Evolutionary conservation across 2,797 vertebrate species (phyloP).

Genomic region (Pipistrellus pipistrellus): DNA sequence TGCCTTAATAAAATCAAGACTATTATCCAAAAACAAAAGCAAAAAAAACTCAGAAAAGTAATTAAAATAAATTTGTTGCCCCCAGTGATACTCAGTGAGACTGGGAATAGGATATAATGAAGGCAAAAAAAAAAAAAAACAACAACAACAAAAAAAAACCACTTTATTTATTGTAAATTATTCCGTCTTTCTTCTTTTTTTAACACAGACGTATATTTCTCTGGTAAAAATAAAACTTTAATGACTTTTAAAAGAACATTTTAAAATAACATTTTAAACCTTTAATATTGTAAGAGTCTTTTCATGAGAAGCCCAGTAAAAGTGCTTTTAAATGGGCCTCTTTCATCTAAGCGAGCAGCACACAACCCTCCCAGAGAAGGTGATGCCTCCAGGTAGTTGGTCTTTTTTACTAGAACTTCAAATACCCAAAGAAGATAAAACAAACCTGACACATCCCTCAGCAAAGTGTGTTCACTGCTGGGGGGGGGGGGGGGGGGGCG

Average conservation of each 20-base stretch:
- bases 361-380: slow-evolving; percentile 41
- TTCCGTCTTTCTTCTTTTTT: neutral
- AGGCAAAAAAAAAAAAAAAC: neutral
- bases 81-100: neutral
- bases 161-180: slow-evolving; percentile 23
- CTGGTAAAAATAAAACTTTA: slow-evolving; percentile 63
- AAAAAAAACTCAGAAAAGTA: neutral
- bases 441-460: slow-evolving; percentile 61
- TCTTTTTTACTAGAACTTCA: slow-evolving; percentile 75
- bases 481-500: neutral
- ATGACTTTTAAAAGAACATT: slow-evolving; percentile 64
- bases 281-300: slow-evolving; percentile 65
- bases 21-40: neutral
- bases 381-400: slow-evolving; percentile 38
- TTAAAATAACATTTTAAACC: slow-evolving; percentile 67
- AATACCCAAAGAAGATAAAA: slow-evolving; percentile 74
- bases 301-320: slow-evolving; percentile 59
- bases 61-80: neutral
- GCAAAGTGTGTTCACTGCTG: slow-evolving; percentile 54
- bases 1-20: slow-evolving; percentile 49
- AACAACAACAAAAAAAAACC: no score
- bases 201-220: slow-evolving; percentile 42
- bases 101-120: neutral
- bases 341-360: slow-evolving; percentile 62
- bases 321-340: slow-evolving; percentile 49